phyloP scores from a whole-genome alignment of 2,888 invertebrate genomes.

The Leptothorax acervorum region DNA sequence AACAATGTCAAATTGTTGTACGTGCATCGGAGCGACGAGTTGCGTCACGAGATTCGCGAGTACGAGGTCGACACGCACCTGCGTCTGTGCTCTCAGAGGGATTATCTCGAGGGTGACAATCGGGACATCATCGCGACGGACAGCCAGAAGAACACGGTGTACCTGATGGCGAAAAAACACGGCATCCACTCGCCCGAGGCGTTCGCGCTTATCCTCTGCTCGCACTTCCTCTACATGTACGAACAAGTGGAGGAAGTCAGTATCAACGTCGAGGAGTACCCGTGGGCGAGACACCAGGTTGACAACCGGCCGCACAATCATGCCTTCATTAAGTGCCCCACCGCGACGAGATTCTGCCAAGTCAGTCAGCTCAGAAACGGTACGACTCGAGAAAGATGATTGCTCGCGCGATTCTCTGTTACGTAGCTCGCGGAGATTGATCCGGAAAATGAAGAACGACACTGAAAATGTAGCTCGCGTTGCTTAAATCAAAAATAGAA shows the following conservation, averaged over 20 bases:
- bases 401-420: neutral
- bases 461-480: neutral
- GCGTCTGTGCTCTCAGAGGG: constrained; percentile 90
- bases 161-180: constrained; percentile 91
- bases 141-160: constrained; percentile 94
- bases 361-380: constrained; percentile 90
- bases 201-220: constrained; percentile 91
- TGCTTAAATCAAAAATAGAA: neutral
- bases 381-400: constrained; percentile 82
- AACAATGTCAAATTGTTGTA: constrained; percentile 91
- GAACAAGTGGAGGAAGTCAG: constrained; percentile 91
- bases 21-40: constrained; percentile 89
- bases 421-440: neutral
- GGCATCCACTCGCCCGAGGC: constrained; percentile 92
- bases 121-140: constrained; percentile 93
- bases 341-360: constrained; percentile 89
- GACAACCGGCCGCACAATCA: constrained; percentile 89
- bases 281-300: constrained; percentile 90
- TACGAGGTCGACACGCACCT: constrained; percentile 91
- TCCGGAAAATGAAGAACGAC: neutral
- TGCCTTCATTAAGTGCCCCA: constrained; percentile 91
- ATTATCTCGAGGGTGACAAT: constrained; percentile 92
- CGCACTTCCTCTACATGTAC: constrained; percentile 92
- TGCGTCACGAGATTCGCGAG: constrained; percentile 90
- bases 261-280: constrained; percentile 91